phyloP scores from a whole-genome alignment of 2,888 invertebrate genomes.

The Cataglyphis altisquamis region DNA sequence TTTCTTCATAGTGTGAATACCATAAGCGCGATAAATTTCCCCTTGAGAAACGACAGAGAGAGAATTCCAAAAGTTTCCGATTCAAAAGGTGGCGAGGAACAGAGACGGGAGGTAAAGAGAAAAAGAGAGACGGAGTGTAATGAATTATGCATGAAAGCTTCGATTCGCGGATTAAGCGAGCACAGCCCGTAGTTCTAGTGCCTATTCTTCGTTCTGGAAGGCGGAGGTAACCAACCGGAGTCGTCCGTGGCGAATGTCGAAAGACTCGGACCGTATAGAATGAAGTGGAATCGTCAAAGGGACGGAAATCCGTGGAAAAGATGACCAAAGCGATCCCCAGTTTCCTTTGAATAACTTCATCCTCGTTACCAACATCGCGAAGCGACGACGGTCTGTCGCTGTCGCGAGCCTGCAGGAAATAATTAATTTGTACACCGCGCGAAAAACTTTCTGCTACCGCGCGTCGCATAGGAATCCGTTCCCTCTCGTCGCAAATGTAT shows the following conservation, averaged over 20 bases:
- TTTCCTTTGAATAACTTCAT: conserved; percentile 73
- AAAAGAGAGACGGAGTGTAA: conserved; percentile 70
- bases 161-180: conserved; percentile 85
- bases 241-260: conserved; percentile 77
- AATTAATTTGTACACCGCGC: conserved; percentile 50
- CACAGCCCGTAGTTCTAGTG: conserved; percentile 77
- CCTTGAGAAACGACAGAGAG: conserved; percentile 71
- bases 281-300: conserved; percentile 77
- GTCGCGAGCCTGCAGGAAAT: conserved; percentile 44
- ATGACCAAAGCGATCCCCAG: conserved; percentile 77
- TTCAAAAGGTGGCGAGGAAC: conserved; percentile 79
- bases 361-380: conserved; percentile 59
- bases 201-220: conserved; percentile 77
- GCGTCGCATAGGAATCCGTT: conserved; percentile 1
- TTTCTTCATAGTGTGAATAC: conserved; percentile 75
- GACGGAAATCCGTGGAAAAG: conserved; percentile 74
- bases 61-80: conserved; percentile 83
- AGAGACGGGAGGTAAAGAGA: conserved; percentile 45
- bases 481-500: conserved; percentile 29
- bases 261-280: conserved; percentile 75
- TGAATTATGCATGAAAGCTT: conserved; percentile 86
- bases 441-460: conserved; percentile 44
- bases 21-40: conserved; percentile 83
- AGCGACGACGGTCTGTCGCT: conserved; percentile 33
- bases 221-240: conserved; percentile 71